phyloP scores from a whole-genome alignment of 1,140 invertebrate genomes.

The Lasioglossum albipes region DNA sequence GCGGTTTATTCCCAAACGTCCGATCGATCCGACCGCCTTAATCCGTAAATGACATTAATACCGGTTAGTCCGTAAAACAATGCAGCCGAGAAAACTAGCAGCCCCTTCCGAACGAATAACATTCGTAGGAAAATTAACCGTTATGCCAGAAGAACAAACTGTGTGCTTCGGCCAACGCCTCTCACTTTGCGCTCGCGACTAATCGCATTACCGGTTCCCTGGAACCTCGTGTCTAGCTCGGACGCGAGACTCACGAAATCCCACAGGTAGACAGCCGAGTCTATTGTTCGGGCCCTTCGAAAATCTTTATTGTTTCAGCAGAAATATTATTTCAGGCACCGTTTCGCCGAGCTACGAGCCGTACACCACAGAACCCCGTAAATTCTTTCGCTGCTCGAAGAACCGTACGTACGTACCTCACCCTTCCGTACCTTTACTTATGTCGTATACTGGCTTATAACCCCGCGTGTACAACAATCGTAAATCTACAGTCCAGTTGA shows the following conservation, averaged over 20 bases:
- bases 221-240: slow-evolving; percentile 36
- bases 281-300: slow-evolving; percentile 35
- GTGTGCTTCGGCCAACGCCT: neutral
- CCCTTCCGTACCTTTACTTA: slow-evolving; percentile 1
- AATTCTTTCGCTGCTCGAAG: slow-evolving; percentile 8
- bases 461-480: neutral
- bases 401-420: slow-evolving; percentile 22
- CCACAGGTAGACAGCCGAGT: slow-evolving; percentile 43
- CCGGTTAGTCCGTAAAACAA: slow-evolving; percentile 19
- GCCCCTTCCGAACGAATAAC: neutral
- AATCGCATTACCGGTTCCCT: slow-evolving; percentile 57
- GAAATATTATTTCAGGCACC: slow-evolving; percentile 59
- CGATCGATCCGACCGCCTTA: slow-evolving; percentile 22
- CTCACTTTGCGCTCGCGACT: slow-evolving; percentile 43
- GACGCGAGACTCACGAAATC: slow-evolving; percentile 42
- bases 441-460: too few species aligned
- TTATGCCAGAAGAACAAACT: slow-evolving; percentile 32
- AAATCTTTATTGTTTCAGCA: slow-evolving; percentile 53
- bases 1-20: slow-evolving; percentile 25
- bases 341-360: neutral
- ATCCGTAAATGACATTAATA: slow-evolving; percentile 43
- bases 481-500: neutral
- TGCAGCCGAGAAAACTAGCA: slow-evolving; percentile 2
- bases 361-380: neutral
- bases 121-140: too few species aligned